Evolutionary conservation across 1,140 invertebrate genomes (phyloP).

Genomic region (Melanaphis sacchari): DNA sequence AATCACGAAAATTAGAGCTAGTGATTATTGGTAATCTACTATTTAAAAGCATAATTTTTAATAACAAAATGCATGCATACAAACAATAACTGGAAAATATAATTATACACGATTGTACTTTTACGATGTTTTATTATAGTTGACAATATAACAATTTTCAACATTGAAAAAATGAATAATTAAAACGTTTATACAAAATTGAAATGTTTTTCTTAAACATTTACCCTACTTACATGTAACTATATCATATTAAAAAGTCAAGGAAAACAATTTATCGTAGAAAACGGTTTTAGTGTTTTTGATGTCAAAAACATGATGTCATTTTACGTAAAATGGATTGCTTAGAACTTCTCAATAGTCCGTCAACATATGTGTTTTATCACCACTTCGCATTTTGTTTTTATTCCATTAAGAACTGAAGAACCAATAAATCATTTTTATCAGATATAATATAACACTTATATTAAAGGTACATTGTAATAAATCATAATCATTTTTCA

Average conservation of each 20-base stretch:
- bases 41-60: neutral
- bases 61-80: neutral
- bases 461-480: neutral
- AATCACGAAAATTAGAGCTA: neutral
- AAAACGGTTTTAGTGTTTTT: neutral
- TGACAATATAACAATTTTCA: neutral
- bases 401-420: neutral
- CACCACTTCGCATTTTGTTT: conserved; percentile 2
- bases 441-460: neutral
- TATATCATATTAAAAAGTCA: neutral
- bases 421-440: conserved; percentile 33
- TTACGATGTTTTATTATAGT: neutral
- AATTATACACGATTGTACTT: neutral
- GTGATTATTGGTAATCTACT: neutral
- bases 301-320: neutral
- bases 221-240: neutral
- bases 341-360: conserved; percentile 25
- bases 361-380: conserved; percentile 21
- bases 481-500: conserved; percentile 19
- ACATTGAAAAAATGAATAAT: neutral
- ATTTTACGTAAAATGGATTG: neutral
- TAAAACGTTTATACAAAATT: neutral
- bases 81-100: neutral
- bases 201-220: neutral
- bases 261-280: neutral